These are phyloP conservation scores for Synanthedon andrenaeformis DNA, from an alignment of 2,888 invertebrate genomes.

Conservation along the genomic window DNA sequence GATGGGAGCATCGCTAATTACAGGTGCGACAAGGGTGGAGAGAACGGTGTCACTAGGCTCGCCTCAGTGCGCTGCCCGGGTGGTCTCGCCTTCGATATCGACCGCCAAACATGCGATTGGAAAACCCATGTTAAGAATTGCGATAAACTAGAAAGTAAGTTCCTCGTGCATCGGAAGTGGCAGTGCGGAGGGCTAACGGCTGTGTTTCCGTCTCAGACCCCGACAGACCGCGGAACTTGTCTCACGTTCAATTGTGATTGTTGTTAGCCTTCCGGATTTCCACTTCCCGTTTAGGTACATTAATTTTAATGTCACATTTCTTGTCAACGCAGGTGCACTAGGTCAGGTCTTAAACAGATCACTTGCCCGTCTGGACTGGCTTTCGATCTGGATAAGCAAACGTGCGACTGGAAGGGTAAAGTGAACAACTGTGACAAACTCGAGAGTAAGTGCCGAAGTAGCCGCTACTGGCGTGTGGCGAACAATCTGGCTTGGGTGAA, in stretches of 20 bases:
- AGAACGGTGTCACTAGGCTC: constrained; percentile 87
- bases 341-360: constrained; percentile 95
- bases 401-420: constrained; percentile 98
- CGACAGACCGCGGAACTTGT: neutral
- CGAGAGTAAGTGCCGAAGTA: constrained; percentile 88
- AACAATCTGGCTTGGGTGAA: constrained; percentile 66
- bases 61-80: constrained; percentile 91
- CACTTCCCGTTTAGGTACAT: constrained; percentile 47
- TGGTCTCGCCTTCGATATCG: constrained; percentile 93
- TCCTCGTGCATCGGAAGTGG: constrained; percentile 51
- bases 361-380: constrained; percentile 96
- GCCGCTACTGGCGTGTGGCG: constrained; percentile 62
- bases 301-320: constrained; percentile 61
- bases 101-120: constrained; percentile 96
- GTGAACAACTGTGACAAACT: constrained; percentile 96
- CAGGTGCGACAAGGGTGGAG: constrained; percentile 93
- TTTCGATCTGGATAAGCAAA: constrained; percentile 98
- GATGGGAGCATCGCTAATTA: constrained; percentile 50
- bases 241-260: neutral
- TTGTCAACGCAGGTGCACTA: constrained; percentile 86
- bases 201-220: constrained; percentile 26
- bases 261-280: constrained; percentile 51
- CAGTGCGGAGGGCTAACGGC: constrained; percentile 60
- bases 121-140: constrained; percentile 97
- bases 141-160: constrained; percentile 94